A percentile compares a stretch with the other conserved stretches of the same genome.
phyloP scores from a whole-genome alignment of 1,140 invertebrate genomes.

The Potamilus streckersoni region DNA sequence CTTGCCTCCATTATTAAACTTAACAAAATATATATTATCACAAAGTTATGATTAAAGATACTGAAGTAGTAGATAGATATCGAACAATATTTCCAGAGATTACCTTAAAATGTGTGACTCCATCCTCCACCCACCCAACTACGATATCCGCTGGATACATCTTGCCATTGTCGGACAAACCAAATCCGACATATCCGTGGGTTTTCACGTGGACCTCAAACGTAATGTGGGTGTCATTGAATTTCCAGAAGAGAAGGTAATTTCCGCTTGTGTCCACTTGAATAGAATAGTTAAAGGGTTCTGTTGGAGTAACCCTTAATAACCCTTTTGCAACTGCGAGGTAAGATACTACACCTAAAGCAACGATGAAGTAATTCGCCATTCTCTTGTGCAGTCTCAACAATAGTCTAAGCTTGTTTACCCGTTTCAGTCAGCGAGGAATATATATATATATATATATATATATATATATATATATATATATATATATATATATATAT shows the following conservation, averaged over 20 bases:
- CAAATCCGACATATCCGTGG: conserved; percentile 83
- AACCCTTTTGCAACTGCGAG: no score
- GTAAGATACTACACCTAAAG: no score
- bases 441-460: no score
- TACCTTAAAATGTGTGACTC: conserved; percentile 62
- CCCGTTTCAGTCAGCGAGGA: no score
- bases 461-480: no score
- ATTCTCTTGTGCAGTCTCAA: no score
- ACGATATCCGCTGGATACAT: conserved; percentile 87
- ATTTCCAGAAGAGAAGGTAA: conserved; percentile 70
- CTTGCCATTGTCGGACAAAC: conserved; percentile 81
- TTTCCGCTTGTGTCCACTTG: conserved; percentile 41
- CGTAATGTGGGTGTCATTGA: conserved; percentile 72
- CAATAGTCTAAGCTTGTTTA: no score
- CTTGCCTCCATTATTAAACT: no score
- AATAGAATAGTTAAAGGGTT: not conserved
- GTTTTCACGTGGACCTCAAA: conserved; percentile 85
- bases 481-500: no score
- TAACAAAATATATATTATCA: no score
- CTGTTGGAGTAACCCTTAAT: conserved; percentile 5
- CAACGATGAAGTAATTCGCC: no score
- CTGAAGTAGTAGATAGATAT: not conserved
- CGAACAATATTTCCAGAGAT: not conserved
- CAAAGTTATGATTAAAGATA: no score
- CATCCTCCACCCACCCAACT: conserved; percentile 84